Conservation (phyloP, 2,113 vertebrate species). For the Macrotus californicus region DNA sequence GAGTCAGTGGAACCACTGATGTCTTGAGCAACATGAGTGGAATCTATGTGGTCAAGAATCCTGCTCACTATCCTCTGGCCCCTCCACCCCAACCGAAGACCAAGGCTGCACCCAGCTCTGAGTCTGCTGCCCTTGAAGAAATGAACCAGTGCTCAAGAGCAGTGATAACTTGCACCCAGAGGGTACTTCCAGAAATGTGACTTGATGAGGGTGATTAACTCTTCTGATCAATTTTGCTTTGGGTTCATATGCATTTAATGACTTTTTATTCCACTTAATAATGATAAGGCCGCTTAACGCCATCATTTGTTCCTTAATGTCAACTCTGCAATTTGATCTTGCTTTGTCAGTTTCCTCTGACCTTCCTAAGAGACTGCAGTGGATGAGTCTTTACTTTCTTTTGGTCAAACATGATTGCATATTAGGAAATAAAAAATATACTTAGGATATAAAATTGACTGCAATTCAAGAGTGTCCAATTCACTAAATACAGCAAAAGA, state of each 20-base stretch:
- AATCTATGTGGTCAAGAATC: neutral
- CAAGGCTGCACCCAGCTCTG: neutral
- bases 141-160: neutral
- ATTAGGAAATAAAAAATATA: constrained; percentile 23
- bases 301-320: constrained; percentile 19
- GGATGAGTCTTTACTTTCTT: neutral
- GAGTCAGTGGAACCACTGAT: neutral
- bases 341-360: constrained; percentile 27
- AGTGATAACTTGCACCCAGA: constrained; percentile 18
- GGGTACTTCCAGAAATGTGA: constrained; percentile 39
- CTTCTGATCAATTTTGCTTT: constrained; percentile 43
- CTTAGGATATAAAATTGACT: neutral
- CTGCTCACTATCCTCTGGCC: neutral
- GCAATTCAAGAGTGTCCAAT: neutral
- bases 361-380: constrained; percentile 1
- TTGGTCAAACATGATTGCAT: neutral
- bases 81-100: neutral
- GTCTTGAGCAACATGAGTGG: neutral
- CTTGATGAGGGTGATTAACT: constrained; percentile 52
- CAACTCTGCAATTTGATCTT: constrained; percentile 33
- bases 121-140: constrained; percentile 32
- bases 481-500: neutral
- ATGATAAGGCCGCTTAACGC: neutral
- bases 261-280: constrained; percentile 49
- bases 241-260: constrained; percentile 47